Evolutionary conservation across 1,140 invertebrate species (phyloP), one percentile per base, ranked within the genome.

Genomic region (Drosophila rufa): DNA sequence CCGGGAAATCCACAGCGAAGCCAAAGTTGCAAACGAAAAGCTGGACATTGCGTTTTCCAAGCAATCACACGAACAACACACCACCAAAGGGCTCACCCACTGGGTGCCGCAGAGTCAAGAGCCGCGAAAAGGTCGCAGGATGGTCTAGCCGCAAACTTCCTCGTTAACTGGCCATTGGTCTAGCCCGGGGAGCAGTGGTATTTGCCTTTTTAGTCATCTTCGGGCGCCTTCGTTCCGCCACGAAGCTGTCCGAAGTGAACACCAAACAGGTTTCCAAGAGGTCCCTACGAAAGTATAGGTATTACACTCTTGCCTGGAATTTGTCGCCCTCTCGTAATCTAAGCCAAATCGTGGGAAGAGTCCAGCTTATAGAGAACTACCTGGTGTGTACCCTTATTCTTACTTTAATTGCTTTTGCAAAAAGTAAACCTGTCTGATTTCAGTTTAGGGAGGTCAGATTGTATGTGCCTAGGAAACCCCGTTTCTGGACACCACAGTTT

Each of bases 31-130:
- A 89, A 90, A 89, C 75, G 85, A 81, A 79, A 82, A 79, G 81
- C 77, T 66, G 84, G 85, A 81, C 84, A 89, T 86, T 89, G 84
- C 80, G 76, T 86, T 86, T 89, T 83, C 76, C 80, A 70, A 67
- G 59, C 50, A 68, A 25, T 60, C 74, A 68, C 68, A 60, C 65
- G 25, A 65, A 56, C 25, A 19, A 55, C 19, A 61, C 42, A 66
- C 59, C 47, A 12, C 40, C 1, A 53, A 53, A 55, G 27, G 15
- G 15, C 38, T 58, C 67, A 42, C 3, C 33, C 55, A 65, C 55
- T 30, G 43, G 30, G 40, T 45, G 25, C 5, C 40, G 33, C 33
- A 36, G 57, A 61, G 45, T 59, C 48, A 47, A 43, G 9, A 40
- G 59, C 36, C 25, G 14, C 25, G 9, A n/a, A 74, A 73, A 73